A percentile compares a stretch with the other conserved stretches of the same genome.
Evolutionary conservation across 1,140 invertebrate genomes (phyloP).

Genomic region (Cepaea nemoralis): DNA sequence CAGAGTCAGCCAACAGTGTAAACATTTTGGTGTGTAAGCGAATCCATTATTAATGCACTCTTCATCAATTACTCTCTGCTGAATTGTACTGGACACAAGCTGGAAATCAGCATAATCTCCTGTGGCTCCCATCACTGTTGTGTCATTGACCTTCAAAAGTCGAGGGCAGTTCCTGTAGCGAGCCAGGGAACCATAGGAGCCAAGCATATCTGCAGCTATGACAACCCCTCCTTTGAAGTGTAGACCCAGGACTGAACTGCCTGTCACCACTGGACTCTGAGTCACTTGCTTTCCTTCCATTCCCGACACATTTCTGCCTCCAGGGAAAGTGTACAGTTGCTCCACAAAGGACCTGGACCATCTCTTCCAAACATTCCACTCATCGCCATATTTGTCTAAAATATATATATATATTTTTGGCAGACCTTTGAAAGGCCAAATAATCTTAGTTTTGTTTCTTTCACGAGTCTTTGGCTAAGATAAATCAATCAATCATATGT

Average conservation of each 20-base stretch:
- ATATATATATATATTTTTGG: too few relatives aligned
- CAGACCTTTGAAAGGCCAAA: too few relatives aligned
- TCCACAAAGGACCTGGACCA: slow-evolving; percentile 21
- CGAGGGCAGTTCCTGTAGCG: slow-evolving; percentile 87
- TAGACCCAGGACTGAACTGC: slow-evolving; percentile 89
- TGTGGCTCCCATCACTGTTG: slow-evolving; percentile 87
- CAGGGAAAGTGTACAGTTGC: slow-evolving; percentile 32
- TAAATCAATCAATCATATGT: too few relatives aligned
- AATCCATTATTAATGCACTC: slow-evolving; percentile 91
- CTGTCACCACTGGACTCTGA: slow-evolving; percentile 84
- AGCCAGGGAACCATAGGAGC: slow-evolving; percentile 92
- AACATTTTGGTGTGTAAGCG: slow-evolving; percentile 85
- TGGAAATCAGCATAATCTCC: slow-evolving; percentile 98
- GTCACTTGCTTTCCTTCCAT: not conserved
- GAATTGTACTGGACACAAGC: slow-evolving; percentile 86
- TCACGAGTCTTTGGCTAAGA: too few relatives aligned
- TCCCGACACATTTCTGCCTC: not conserved
- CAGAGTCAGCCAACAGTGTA: slow-evolving; percentile 92
- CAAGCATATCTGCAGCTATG: slow-evolving; percentile 90
- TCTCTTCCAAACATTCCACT: not conserved
- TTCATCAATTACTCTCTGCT: slow-evolving; percentile 94
- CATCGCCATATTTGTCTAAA: not conserved
- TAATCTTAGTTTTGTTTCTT: too few relatives aligned
- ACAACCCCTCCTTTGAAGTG: slow-evolving; percentile 90
- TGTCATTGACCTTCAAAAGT: slow-evolving; percentile 89